phyloP scores from a whole-genome alignment of 1,140 invertebrate genomes.

The Patella vulgata region DNA sequence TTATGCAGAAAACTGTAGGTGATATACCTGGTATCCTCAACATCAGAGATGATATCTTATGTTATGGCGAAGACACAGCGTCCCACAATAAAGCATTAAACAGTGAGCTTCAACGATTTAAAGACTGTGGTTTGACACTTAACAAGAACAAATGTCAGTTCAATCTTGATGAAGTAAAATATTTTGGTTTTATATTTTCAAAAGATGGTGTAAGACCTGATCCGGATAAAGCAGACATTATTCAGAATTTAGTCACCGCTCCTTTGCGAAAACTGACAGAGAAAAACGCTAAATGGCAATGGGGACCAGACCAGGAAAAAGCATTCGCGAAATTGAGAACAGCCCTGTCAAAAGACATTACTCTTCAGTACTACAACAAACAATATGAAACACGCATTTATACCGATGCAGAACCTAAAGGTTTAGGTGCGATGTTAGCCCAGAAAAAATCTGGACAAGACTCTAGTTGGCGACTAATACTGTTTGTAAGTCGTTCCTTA shows the following conservation, averaged over 20 bases:
- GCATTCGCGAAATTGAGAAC: constrained; percentile 35
- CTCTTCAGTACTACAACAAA: constrained; percentile 40
- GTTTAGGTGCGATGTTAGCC: too few species aligned
- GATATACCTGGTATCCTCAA: too few species aligned
- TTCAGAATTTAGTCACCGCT: constrained; percentile 34
- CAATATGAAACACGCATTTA: constrained; percentile 17
- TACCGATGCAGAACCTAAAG: constrained; percentile 33
- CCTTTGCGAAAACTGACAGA: constrained; percentile 35
- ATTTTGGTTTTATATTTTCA: constrained; percentile 34
- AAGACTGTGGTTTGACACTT: constrained; percentile 27
- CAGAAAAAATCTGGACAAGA: too few species aligned
- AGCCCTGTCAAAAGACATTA: constrained; percentile 11
- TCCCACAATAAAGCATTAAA: too few species aligned
- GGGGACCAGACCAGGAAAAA: constrained; percentile 24
- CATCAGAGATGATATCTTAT: too few species aligned
- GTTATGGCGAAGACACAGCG: too few species aligned
- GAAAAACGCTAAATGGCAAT: constrained; percentile 27
- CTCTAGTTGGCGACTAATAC: too few species aligned
- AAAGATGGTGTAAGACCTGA: constrained; percentile 30
- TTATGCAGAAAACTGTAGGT: too few species aligned
- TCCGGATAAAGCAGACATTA: constrained; percentile 54
- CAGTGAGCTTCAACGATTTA: not conserved
- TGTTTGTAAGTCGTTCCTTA: too few species aligned
- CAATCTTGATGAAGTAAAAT: constrained; percentile 15
- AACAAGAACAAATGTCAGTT: constrained; percentile 35